Conservation (phyloP, 2,888 invertebrate species). For the Thera obeliscata region DNA sequence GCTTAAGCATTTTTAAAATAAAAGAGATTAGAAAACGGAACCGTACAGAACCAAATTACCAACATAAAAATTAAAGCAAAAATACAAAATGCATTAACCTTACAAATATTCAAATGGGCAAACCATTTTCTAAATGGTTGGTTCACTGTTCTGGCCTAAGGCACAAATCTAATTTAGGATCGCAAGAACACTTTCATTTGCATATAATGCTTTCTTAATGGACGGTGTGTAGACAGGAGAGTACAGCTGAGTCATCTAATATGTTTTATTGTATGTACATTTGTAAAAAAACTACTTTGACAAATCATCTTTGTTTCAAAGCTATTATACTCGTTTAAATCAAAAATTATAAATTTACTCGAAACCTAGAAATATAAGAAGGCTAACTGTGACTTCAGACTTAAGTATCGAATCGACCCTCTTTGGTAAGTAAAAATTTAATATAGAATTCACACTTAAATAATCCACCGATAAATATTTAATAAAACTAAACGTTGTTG, state of each 20-base stretch:
- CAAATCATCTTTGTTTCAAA: too few species aligned
- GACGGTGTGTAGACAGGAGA: conserved; percentile 35
- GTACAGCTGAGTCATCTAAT: conserved; percentile 13
- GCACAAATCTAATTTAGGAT: conserved; percentile 58
- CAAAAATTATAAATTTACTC: too few species aligned
- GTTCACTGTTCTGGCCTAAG: conserved; percentile 40
- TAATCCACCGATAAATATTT: too few species aligned
- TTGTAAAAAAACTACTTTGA: too few species aligned
- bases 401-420: too few species aligned
- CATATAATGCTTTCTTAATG: conserved; percentile 63
- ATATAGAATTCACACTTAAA: too few species aligned
- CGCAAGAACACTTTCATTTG: conserved; percentile 60
- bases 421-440: too few species aligned
- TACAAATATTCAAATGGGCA: conserved; percentile 33
- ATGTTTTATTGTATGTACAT: too few species aligned
- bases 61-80: conserved; percentile 14
- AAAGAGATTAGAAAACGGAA: neutral
- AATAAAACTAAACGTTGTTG: too few species aligned
- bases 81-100: conserved; percentile 14
- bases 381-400: too few species aligned
- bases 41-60: neutral
- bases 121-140: conserved; percentile 54
- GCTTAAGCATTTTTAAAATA: neutral
- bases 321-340: too few species aligned
- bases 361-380: too few species aligned